Evolutionary conservation across 2,113 vertebrate species (phyloP).

Genomic region (Cettia cetti): DNA sequence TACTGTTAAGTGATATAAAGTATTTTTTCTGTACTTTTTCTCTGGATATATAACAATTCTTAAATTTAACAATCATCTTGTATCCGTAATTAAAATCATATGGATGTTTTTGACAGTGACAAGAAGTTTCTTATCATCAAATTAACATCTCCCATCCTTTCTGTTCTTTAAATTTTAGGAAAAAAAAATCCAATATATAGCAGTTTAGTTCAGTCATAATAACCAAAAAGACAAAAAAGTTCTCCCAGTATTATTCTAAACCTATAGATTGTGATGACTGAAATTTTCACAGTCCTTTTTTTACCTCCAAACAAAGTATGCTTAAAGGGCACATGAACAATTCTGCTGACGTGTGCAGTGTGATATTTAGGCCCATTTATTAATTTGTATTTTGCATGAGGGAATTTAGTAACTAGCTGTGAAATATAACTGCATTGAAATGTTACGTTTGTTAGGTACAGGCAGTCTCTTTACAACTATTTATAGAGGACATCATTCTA

Average conservation of each 20-base stretch:
- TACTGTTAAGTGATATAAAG: neutral
- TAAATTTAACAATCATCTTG: neutral
- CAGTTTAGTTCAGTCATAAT: neutral
- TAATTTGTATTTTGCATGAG: conserved; percentile 33
- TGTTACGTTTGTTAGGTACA: neutral
- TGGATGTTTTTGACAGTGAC: neutral
- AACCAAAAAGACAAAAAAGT: neutral
- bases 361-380: conserved; percentile 23
- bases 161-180: neutral
- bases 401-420: conserved; percentile 22
- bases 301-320: neutral
- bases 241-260: neutral
- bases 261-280: neutral
- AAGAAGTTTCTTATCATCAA: neutral
- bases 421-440: conserved; percentile 3
- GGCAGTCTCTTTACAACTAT: neutral
- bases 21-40: neutral
- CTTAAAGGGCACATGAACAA: neutral
- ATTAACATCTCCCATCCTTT: neutral
- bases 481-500: neutral
- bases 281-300: neutral
- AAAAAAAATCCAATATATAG: accelerated
- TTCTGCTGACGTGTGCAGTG: neutral
- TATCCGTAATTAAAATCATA: neutral
- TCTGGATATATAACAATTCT: neutral